Percentiles rank a stretch among this genome's conserved stretches.
Evolutionary conservation across 2,113 vertebrate species (phyloP).

Genomic region (Tinamus guttatus): DNA sequence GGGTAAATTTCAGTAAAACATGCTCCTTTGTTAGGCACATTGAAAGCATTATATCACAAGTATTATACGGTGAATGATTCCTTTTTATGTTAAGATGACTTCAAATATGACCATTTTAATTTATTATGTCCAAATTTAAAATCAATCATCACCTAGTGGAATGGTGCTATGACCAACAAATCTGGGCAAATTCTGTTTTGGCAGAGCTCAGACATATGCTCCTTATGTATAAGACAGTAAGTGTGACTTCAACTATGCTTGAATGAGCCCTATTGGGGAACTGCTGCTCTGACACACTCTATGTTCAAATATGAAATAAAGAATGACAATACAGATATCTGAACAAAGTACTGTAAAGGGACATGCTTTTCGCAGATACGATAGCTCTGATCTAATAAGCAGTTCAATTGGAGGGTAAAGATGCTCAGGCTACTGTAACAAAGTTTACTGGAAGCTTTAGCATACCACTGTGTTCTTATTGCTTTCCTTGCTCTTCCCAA

Average conservation of each 20-base stretch:
- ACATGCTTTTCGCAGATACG: conserved; percentile 1
- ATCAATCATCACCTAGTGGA: not conserved
- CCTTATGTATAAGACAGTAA: not conserved
- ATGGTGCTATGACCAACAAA: conserved; percentile 3
- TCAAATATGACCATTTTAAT: not conserved
- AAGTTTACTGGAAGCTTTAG: not conserved
- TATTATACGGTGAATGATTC: not conserved
- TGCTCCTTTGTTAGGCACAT: not conserved
- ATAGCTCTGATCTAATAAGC: conserved; percentile 14
- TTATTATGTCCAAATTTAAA: not conserved
- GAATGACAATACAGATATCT: not conserved
- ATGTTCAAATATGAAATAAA: not conserved
- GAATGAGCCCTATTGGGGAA: not conserved
- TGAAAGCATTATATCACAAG: not conserved
- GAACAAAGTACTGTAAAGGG: not conserved
- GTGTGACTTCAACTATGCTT: not conserved
- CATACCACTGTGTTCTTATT: accelerated
- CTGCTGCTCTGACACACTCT: not conserved
- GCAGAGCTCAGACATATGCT: not conserved
- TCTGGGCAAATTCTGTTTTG: not conserved
- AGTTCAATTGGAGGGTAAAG: not conserved
- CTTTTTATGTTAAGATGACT: not conserved
- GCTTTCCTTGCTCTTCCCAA: not conserved
- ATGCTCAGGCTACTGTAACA: not conserved
- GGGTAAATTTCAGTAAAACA: not conserved